Percentiles rank a stretch among this genome's conserved stretches.
These are phyloP conservation scores for Taphrorychus bicolor DNA, from an alignment of 2,888 invertebrate species.

Conservation along the genomic window DNA sequence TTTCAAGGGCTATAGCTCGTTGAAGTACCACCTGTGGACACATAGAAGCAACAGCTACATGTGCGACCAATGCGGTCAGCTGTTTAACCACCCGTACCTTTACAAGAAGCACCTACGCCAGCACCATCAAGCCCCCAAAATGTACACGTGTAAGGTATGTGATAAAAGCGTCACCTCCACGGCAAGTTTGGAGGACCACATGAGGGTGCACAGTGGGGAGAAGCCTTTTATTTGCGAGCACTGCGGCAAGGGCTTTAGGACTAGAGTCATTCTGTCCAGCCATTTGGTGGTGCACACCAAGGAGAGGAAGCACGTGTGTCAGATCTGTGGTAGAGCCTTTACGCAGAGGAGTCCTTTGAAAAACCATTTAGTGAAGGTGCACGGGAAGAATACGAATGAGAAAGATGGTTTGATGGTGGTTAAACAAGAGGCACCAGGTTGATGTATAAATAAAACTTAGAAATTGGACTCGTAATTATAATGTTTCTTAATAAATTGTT, in stretches of 20 bases:
- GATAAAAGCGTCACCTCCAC: slow-evolving; percentile 33
- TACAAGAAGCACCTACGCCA: slow-evolving; percentile 50
- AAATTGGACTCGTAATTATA: too few relatives aligned
- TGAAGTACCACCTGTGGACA: slow-evolving; percentile 46
- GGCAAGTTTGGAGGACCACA: slow-evolving; percentile 27
- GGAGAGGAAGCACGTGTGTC: slow-evolving; percentile 37
- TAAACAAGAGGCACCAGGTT: too few relatives aligned
- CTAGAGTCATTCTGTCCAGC: slow-evolving; percentile 47
- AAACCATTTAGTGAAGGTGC: slow-evolving; percentile 49
- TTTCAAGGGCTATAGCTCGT: slow-evolving; percentile 31
- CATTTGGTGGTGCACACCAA: slow-evolving; percentile 39
- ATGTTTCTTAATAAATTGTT: too few relatives aligned
- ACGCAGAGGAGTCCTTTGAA: slow-evolving; percentile 37
- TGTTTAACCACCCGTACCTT: slow-evolving; percentile 40
- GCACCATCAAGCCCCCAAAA: slow-evolving; percentile 48
- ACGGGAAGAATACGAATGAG: not conserved
- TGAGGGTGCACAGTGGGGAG: slow-evolving; percentile 37
- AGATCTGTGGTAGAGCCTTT: slow-evolving; percentile 36
- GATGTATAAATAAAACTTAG: too few relatives aligned
- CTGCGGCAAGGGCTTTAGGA: slow-evolving; percentile 57
- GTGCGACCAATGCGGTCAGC: slow-evolving; percentile 42
- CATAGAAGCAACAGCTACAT: slow-evolving; percentile 47
- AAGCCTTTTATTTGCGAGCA: slow-evolving; percentile 46
- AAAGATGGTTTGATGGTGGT: too few relatives aligned
- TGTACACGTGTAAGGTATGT: slow-evolving; percentile 40